phyloP scores from a whole-genome alignment of 1,140 invertebrate genomes.

The Aricia agestis region DNA sequence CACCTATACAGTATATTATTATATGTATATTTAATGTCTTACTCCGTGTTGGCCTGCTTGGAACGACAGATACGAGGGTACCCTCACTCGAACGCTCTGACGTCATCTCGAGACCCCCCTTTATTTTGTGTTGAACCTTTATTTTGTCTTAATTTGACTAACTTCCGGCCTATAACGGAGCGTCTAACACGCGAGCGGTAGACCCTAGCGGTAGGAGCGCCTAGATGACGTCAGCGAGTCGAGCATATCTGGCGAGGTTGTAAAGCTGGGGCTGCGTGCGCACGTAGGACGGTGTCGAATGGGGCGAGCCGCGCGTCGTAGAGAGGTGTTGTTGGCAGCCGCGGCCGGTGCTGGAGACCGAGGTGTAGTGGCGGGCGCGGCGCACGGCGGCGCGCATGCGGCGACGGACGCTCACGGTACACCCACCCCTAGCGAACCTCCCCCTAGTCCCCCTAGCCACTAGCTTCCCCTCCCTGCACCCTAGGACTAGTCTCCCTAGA shows the following conservation, averaged over 20 bases:
- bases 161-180: neutral
- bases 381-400: conserved; percentile 50
- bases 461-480: conserved; percentile 26
- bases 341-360: conserved; percentile 72
- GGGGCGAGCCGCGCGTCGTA: conserved; percentile 65
- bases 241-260: conserved; percentile 48
- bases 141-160: conserved; percentile 2
- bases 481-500: conserved; percentile 18
- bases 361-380: conserved; percentile 73
- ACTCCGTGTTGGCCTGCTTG: conserved; percentile 60
- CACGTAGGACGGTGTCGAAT: conserved; percentile 69
- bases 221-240: conserved; percentile 16
- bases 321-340: conserved; percentile 73
- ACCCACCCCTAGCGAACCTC: conserved; percentile 37
- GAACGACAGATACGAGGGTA: conserved; percentile 58
- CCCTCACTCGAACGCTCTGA: conserved; percentile 29
- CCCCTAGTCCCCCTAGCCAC: conserved; percentile 28
- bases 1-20: conserved; percentile 38
- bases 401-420: conserved; percentile 66
- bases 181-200: neutral
- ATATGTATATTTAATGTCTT: conserved; percentile 46
- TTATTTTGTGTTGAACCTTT: conserved; percentile 19
- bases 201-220: neutral
- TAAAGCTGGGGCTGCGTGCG: conserved; percentile 58
- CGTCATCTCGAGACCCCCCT: conserved; percentile 34